Evolutionary conservation across 2,888 invertebrate genomes (phyloP).

Genomic region (Sclerodermus sp.): DNA sequence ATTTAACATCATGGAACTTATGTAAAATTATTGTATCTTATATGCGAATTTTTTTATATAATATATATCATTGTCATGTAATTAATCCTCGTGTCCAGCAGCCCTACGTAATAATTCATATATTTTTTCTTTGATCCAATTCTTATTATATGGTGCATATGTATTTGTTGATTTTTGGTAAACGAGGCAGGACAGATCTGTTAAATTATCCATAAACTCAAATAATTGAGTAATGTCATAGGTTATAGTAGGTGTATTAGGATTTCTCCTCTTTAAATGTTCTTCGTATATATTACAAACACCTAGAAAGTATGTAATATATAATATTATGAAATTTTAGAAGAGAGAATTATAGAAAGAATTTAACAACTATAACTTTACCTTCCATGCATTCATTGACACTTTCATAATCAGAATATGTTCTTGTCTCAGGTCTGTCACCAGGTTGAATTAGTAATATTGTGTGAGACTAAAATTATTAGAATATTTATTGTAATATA

Average conservation of each 20-base stretch:
- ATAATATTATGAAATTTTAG: constrained; percentile 1
- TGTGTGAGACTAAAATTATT: constrained; percentile 82
- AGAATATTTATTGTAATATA: neutral
- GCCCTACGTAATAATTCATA: constrained; percentile 93
- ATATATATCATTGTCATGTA: no score
- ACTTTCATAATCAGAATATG: constrained; percentile 97
- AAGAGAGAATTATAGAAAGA: neutral
- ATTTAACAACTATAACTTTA: constrained; percentile 40
- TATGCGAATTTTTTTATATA: no score
- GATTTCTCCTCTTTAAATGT: constrained; percentile 92
- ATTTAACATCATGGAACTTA: no score
- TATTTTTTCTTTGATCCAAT: constrained; percentile 99
- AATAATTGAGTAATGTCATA: constrained; percentile 98
- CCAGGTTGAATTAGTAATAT: constrained; percentile 95
- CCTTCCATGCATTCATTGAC: constrained; percentile 98
- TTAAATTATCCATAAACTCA: constrained; percentile 94
- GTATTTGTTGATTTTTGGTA: constrained; percentile 94
- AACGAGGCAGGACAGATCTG: constrained; percentile 94
- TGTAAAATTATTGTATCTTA: no score
- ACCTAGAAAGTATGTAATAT: constrained; percentile 60
- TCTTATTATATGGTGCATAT: constrained; percentile 98
- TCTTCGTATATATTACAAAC: constrained; percentile 99
- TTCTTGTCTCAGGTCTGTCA: constrained; percentile 89
- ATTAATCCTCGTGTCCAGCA: constrained; percentile 64
- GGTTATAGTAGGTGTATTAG: constrained; percentile 94